Evolutionary conservation across 2,113 vertebrate genomes (phyloP), one percentile per base, ranked within the genome.

Genomic region (Uria aalge): DNA sequence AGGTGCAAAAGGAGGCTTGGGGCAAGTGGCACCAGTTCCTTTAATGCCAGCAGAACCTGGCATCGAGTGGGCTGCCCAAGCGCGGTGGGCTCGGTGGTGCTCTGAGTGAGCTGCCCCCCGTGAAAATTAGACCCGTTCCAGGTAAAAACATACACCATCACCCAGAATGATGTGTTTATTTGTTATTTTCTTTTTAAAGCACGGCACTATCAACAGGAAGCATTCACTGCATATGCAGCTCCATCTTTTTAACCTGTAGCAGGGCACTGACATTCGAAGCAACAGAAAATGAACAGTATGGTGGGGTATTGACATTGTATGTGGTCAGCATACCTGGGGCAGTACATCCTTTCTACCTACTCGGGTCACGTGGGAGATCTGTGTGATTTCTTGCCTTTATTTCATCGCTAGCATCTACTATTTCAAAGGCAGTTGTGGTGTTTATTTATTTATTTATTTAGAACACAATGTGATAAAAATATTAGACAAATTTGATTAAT

Each of bases 361-460:
- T 92, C 73, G 43, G 43, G 76, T 93, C 63, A 68, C 56, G 41
- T 11, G 12, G 24, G 13, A 88, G 45, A 23, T 48, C 43, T 48
- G 11, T 63, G 27, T 43, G 69, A 69, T 94, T 97, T 66, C 94
- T 95, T 97, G 63, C 81, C 86, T 96, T 96, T 68, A 60, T 94
- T 93, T 92, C 88, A 84, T 73, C 86, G 79, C 63, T 85, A 80
- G 59, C 56, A 90, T 21, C 53, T 72, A 63, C 56, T 87, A 85
- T 94, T 96, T 98, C 92, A 96, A 96, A 96, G 88, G 90, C 71
- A 88, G 79, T 64, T 4, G 34, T 60, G 20, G 18, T 90, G 41
- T 62, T 85, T 45, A 47, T 53, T 91, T 89, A 55, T 94, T 95
- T 38, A 38, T 38, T 38, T 67, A 53, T 79, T 93, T 94, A 66